Evolutionary conservation across 2,797 vertebrate genomes (phyloP), one percentile per base, ranked within the genome.

Genomic region (Smutsia gigantea): DNA sequence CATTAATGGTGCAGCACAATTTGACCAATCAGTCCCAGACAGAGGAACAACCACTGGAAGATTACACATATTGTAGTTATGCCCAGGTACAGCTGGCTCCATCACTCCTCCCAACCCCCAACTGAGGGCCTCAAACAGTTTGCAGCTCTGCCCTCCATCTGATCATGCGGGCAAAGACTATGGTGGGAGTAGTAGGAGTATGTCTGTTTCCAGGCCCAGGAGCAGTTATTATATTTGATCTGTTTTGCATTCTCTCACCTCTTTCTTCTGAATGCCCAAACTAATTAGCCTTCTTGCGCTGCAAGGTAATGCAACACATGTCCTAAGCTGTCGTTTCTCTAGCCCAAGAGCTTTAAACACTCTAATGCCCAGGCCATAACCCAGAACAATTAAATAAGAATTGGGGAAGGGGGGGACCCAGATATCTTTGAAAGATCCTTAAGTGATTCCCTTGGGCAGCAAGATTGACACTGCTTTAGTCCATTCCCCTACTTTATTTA

Each of bases 251-350:
- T 81, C 87, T 74, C 96, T 95, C 85, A 81, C 53, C 82, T 79
- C 68, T 46, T 77, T 83, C 95, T 94, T 77, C 82, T 29, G 34
- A 75, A 90, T 27, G 86, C 63, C 77, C 87, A 86, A 51, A 78
- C 77, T 78, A 86, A 92, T 87, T 27, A 94, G 90, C 72, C 92
- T 92, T 74, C 74, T 72, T 64, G 95, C 1, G 42, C 42, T 46
- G 72, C 92, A 85, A 46, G 11, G 63, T 37, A 34, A 25, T 17
- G 72, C 34, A 55, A 84, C 68, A 75, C 31, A 34, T 25, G 37
- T 59, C 59, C 46, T n/a, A 23, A 88, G 77, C 1, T 63, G 51
- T 19, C 19, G 51, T 34, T 64, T 78, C 71, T 63, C 74, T 23
- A 57, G 78, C n/a, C 37, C 42, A 66, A 34, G 53, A 86, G 55